Percentiles rank a stretch among this genome's conserved stretches.
These are phyloP conservation scores for Eidolon dupreanum DNA, from an alignment of 2,797 vertebrate genomes.

Conservation along the genomic window DNA sequence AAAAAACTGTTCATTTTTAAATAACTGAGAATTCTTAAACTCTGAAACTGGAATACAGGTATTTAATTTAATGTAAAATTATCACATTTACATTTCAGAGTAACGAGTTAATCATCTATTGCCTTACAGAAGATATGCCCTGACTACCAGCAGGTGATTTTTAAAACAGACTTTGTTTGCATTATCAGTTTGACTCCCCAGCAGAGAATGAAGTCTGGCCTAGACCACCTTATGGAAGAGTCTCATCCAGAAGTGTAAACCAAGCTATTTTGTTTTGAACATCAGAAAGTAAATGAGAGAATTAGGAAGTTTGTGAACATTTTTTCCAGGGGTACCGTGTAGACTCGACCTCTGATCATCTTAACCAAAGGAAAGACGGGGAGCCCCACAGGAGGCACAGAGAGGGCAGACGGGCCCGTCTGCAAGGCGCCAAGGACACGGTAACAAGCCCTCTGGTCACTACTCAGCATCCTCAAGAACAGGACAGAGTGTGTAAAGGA, in stretches of 20 bases:
- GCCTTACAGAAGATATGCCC: constrained; percentile 6
- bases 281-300: not conserved
- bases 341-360: not conserved
- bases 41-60: not conserved
- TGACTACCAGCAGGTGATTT: not conserved
- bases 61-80: constrained; percentile 34
- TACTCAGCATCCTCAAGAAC: not conserved
- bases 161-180: not conserved
- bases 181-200: not conserved
- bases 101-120: constrained; percentile 14
- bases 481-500: constrained; percentile 4
- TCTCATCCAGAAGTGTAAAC: not conserved
- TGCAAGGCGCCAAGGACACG: not conserved
- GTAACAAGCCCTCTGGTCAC: not conserved
- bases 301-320: not conserved
- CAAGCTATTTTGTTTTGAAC: not conserved
- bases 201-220: not conserved
- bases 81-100: constrained; percentile 29
- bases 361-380: not conserved
- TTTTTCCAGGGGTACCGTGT: not conserved
- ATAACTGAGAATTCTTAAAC: not conserved
- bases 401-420: not conserved
- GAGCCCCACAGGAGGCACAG: not conserved
- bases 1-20: not conserved
- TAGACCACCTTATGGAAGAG: not conserved